Base-by-base conservation (phyloP, 2,113 vertebrate genomes). In the Notothenia rossii region DNA sequence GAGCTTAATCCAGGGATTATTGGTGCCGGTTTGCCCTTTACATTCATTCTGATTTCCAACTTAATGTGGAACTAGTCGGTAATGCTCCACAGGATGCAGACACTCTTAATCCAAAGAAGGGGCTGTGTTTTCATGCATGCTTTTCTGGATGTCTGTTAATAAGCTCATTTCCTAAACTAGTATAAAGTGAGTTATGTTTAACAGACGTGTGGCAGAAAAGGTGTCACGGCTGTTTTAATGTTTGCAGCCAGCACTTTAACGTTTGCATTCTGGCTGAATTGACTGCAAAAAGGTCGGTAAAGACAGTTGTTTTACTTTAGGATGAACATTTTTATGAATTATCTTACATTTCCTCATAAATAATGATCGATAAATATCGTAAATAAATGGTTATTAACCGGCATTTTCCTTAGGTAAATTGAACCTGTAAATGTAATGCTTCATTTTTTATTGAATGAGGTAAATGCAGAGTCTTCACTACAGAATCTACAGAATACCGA, bases 1-100 rank as follows among this genome's bases (percentile, higher is more conserved):
- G 68, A 74, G 55, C 66, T 92, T 74, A 87, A 80, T 84, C 68
- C 76, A 76, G 84, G 72, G 65, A 87, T 86, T 84, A 88, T 71
- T 62, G 75, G 79, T 5, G 67, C 61, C 22, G 66, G 12, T 77
- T 85, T 68, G 67, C 58, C 65, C 67, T 61, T 83, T 77, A 9
- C 54, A 65, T 68, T 79, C 46, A 79, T 66, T 85, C 75, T 55
- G 36, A 84, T 76, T 84, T 77, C 79, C 69, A 77, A 11, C 46
- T 67, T 55, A 63, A 58, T 68, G 70, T 84, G 89, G 82, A 88
- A 79, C 65, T 10, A 50, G 61, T 56, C 18, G 33, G 79, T 82
- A 54, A 79, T 17, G 55, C 60, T 86, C 62, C 69, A 51, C 60
- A n/a, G 58, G 13, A 68, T 40, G 36, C 36, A 40, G 36, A 40